Percentiles rank a stretch among this genome's conserved stretches.
Conservation (phyloP, 1,140 invertebrate genomes). For the Drosophila dunni region DNA sequence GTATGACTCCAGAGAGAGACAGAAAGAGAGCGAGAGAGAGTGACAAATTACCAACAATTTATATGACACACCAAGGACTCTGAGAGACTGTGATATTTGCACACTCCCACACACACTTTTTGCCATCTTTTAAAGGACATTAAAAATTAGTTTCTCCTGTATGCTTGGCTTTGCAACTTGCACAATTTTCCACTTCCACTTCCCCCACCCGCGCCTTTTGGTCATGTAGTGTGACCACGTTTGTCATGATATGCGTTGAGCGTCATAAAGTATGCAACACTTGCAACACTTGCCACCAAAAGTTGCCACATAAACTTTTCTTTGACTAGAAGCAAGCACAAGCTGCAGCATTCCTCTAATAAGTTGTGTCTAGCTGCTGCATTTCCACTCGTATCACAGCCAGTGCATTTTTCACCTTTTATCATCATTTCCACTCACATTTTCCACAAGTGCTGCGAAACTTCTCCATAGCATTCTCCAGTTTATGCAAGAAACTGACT, state of each 20-base stretch:
- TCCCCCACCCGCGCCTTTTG: slow-evolving; percentile 4
- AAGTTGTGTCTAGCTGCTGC: slow-evolving; percentile 18
- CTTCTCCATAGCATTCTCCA: slow-evolving; percentile 8
- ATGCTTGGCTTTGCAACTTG: slow-evolving; percentile 50
- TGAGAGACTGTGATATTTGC: not conserved
- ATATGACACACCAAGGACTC: not conserved
- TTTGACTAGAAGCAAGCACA: not conserved
- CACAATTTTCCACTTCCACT: slow-evolving; percentile 30
- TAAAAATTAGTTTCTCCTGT: slow-evolving; percentile 66
- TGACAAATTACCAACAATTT: slow-evolving; percentile 43
- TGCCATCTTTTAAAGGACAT: slow-evolving; percentile 24
- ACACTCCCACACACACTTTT: not conserved
- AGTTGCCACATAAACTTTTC: slow-evolving; percentile 59
- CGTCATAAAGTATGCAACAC: slow-evolving; percentile 58
- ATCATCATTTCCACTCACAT: slow-evolving; percentile 26
- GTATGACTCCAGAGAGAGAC: slow-evolving; percentile 14
- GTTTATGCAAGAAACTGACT: not conserved
- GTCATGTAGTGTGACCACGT: slow-evolving; percentile 17
- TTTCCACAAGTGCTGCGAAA: slow-evolving; percentile 13
- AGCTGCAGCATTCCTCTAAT: slow-evolving; percentile 24
- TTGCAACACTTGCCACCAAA: slow-evolving; percentile 58
- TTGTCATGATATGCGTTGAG: slow-evolving; percentile 19
- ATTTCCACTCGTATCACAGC: not conserved
- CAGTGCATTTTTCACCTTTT: slow-evolving; percentile 37
- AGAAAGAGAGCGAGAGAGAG: not conserved